These are phyloP conservation scores for Drosophila sucinea DNA, from an alignment of 1,140 invertebrate species.

Conservation along the genomic window DNA sequence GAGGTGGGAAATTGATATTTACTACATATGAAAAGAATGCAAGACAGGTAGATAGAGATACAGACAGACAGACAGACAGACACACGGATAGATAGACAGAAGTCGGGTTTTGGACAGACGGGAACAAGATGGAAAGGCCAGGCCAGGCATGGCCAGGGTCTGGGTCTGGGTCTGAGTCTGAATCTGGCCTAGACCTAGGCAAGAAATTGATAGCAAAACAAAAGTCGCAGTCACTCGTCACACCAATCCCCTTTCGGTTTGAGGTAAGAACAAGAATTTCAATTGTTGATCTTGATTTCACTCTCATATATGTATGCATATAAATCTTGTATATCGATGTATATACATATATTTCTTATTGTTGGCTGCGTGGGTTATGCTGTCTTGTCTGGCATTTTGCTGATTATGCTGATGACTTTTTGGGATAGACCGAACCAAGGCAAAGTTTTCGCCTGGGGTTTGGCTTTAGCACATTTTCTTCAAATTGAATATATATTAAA, in stretches of 20 bases:
- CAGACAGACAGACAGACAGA: slow-evolving; percentile 4
- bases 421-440: slow-evolving; percentile 1
- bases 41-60: slow-evolving; percentile 30
- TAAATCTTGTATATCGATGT: not conserved
- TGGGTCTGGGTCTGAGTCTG: slow-evolving; percentile 29
- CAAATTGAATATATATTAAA: too few species aligned
- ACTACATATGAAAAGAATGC: slow-evolving; percentile 40
- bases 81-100: not conserved
- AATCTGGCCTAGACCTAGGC: slow-evolving; percentile 54
- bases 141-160: slow-evolving; percentile 8
- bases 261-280: slow-evolving; percentile 30
- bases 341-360: not conserved
- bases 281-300: slow-evolving; percentile 49
- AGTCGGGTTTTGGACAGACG: not conserved
- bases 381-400: not conserved
- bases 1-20: slow-evolving; percentile 70
- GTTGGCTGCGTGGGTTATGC: slow-evolving; percentile 5
- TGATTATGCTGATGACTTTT: not conserved
- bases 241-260: slow-evolving; percentile 32
- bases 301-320: not conserved
- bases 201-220: slow-evolving; percentile 9
- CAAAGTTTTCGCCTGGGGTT: not conserved
- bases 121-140: slow-evolving; percentile 20
- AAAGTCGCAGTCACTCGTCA: not conserved
- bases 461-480: not conserved